These are phyloP conservation scores for Drosophila infuscata DNA, from an alignment of 2,888 invertebrate genomes.

Conservation along the genomic window DNA sequence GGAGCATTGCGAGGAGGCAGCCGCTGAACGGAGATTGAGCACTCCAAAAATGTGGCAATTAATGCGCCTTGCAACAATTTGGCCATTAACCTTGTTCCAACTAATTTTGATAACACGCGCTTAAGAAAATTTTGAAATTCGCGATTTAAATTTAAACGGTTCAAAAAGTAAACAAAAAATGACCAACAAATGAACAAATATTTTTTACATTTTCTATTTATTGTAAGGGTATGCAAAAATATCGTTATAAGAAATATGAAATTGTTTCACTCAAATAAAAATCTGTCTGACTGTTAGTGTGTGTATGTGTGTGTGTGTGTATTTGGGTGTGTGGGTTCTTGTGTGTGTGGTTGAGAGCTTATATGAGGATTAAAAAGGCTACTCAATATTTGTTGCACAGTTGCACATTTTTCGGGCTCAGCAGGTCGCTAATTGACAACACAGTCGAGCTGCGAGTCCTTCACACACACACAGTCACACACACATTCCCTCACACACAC, in stretches of 20 bases:
- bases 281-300: constrained; percentile 1
- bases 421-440: constrained; percentile 48
- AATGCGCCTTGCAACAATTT: too few relatives aligned
- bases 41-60: too few relatives aligned
- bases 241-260: neutral
- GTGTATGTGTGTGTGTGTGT: neutral
- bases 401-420: constrained; percentile 21
- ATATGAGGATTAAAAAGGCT: constrained; percentile 48
- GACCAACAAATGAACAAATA: too few relatives aligned
- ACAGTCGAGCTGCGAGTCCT: neutral
- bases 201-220: too few relatives aligned
- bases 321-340: constrained; percentile 6
- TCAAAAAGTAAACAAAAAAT: too few relatives aligned
- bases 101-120: too few relatives aligned
- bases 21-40: too few relatives aligned
- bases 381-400: constrained; percentile 7
- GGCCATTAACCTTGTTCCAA: too few relatives aligned
- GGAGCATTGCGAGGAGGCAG: too few relatives aligned
- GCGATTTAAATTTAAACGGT: too few relatives aligned
- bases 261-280: constrained; percentile 40
- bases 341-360: constrained; percentile 29
- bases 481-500: neutral
- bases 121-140: too few relatives aligned
- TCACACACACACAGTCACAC: neutral
- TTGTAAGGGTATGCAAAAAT: constrained; percentile 2